Evolutionary conservation across 2,888 invertebrate species (phyloP), one percentile per base, ranked within the genome.

Genomic region (Escarpia spicata): DNA sequence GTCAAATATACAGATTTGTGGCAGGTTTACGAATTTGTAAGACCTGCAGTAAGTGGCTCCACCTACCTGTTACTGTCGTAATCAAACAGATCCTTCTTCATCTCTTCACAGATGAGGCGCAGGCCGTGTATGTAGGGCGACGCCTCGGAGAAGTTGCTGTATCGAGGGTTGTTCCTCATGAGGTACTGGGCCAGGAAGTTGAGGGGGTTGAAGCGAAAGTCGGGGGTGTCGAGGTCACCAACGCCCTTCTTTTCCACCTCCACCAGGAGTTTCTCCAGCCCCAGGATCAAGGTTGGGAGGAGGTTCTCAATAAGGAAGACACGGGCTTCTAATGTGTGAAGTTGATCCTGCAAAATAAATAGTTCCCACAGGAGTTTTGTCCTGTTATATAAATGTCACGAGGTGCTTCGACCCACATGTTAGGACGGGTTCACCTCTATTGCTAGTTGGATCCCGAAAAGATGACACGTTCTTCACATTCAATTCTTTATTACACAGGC

Each of bases 141-240:
- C 8, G 96, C 96, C 93, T 96, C 96, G n/a, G 96, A 95, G 93
- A 96, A 96, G 93, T 96, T 96, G 93, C 96, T 95, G 93, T 96
- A 96, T 92, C 95, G 94, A 44, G 96, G 96, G 94, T 96, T 96
- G 94, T 96, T 96, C 93, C 96, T 95, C 95, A 96, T 95, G 92
- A 96, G 94, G 94, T 96, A 96, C 93, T 96, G 96, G 15, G 96
- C 96, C 37, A 96, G 94, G 93, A 95, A 96, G 94, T 96, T 96
- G 43, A 96, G 94, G 9, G 96, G 96, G 93, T 96, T 96, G 94
- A 96, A 96, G 93, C 96, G 95, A 31, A 95, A 95, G 93, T 96
- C 95, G 43, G 92, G 93, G 52, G 94, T 94, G 37, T 95, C 95
- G 52, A 96, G 93, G 15, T 95, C 95, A 37, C 37, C 91, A 58